Conservation (phyloP, 2,113 vertebrate species). For the Perca flavescens region DNA sequence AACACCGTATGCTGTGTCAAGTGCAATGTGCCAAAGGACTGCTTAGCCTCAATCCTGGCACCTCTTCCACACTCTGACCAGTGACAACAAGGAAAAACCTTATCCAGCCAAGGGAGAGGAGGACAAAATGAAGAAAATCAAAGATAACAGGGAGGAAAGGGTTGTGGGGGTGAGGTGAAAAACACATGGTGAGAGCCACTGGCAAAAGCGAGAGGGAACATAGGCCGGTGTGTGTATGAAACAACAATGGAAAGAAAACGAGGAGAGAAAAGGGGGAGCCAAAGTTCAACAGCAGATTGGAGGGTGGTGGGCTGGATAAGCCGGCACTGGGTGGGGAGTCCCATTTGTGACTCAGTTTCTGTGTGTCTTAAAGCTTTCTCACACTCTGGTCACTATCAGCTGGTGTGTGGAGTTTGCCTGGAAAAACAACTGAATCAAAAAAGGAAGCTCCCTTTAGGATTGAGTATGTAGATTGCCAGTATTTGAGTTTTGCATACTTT, state of each 20-base stretch:
- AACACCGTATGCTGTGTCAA: conserved; percentile 54
- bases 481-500: background rate
- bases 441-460: conserved; percentile 8
- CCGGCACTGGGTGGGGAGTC: conserved; percentile 36
- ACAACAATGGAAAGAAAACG: conserved; percentile 66
- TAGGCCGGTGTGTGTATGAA: conserved; percentile 19
- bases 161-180: conserved; percentile 13
- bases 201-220: conserved; percentile 35
- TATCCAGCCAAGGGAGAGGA: conserved; percentile 5
- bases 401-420: conserved; percentile 23
- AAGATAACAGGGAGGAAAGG: conserved; percentile 23
- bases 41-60: conserved; percentile 60
- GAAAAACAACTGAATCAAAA: conserved; percentile 49
- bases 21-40: conserved; percentile 51
- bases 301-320: conserved; percentile 47
- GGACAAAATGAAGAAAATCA: conserved; percentile 17
- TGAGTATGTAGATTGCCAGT: background rate
- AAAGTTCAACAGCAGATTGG: conserved; percentile 63
- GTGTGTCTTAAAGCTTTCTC: conserved; percentile 47
- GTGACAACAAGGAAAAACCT: conserved; percentile 43
- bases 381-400: conserved; percentile 37
- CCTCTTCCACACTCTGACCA: conserved; percentile 42
- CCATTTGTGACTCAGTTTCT: conserved; percentile 44
- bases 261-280: conserved; percentile 8
- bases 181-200: conserved; percentile 32